Evolutionary conservation across 2,797 vertebrate species (phyloP), one percentile per base, ranked within the genome.

Genomic region (Decapterus maruadsi): DNA sequence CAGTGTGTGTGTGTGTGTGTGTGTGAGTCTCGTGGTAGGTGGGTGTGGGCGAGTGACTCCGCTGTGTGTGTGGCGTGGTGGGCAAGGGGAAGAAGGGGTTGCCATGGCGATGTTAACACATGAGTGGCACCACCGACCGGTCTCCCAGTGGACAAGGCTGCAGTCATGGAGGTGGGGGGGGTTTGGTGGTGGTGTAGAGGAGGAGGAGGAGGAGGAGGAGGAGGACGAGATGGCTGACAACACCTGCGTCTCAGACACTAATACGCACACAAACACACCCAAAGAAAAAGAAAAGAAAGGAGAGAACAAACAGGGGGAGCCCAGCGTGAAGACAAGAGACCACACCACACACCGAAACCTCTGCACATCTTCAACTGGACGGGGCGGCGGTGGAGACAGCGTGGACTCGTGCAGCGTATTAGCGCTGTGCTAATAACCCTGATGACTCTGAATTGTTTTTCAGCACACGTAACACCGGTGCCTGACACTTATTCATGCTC

Each of bases 101-200:
- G 95, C 94, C 92, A 95, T 95, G 95, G 94, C 87, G 66, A 95
- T 94, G 92, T 94, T 95, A 95, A 95, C 95, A 95, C 94, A 95
- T 94, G 94, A 95, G 93, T 95, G 94, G 93, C 93, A 95, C 91
- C 90, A 87, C 90, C 89, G 89, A 93, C 93, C 82, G 87, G 93
- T 94, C 93, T 93, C 93, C 94, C 94, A 89, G 92, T 89, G 93
- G 93, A 94, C 88, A 84, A 80, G 92, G 89, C 93, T 91, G 86
- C 92, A 94, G 92, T 91, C 88, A 80, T 89, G 80, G 91, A 93
- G 92, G 92, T 93, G 86, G 86, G 81, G 82, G 31, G 31, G 31
- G 4, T 26, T 26, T 66, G 86, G 68, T 78, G 38, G 80, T 51
- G 61, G 48, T 61, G 60, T 57, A 66, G 80, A 14, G 80, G 38